Conservation (phyloP, 1,140 invertebrate genomes). For the Acyrthosiphon pisum region DNA sequence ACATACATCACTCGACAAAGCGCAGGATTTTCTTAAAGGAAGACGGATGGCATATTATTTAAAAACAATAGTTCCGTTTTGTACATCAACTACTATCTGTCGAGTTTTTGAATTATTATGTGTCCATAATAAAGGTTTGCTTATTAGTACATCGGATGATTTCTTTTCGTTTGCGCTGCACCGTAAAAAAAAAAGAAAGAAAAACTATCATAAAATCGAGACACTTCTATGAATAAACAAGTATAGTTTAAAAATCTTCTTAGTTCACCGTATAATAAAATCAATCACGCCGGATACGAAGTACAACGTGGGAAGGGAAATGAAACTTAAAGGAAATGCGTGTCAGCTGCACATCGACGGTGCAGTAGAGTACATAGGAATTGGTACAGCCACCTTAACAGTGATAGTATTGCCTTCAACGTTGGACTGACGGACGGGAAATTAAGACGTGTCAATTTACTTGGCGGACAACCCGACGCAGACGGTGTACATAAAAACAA, state of each 20-base stretch:
- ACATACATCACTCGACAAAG: background rate
- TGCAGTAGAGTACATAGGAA: background rate
- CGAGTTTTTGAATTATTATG: constrained; percentile 18
- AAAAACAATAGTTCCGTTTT: constrained; percentile 18
- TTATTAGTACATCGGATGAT: background rate
- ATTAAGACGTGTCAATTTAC: background rate
- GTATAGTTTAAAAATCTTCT: background rate
- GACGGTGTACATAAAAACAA: background rate
- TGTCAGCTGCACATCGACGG: background rate
- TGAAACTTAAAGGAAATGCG: background rate
- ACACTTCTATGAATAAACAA: constrained; percentile 1
- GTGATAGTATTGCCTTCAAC: background rate
- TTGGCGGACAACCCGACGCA: background rate
- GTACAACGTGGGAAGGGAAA: background rate
- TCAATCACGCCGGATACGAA: background rate
- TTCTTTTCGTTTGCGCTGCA: background rate
- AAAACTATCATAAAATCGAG: background rate
- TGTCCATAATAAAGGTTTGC: background rate
- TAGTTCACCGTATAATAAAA: background rate
- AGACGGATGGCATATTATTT: background rate
- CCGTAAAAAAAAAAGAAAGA: background rate
- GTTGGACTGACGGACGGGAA: background rate
- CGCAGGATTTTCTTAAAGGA: background rate
- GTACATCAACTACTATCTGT: background rate
- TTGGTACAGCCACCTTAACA: background rate